Evolutionary conservation across 2,113 vertebrate species (phyloP).

Genomic region (Malurus elegans): DNA sequence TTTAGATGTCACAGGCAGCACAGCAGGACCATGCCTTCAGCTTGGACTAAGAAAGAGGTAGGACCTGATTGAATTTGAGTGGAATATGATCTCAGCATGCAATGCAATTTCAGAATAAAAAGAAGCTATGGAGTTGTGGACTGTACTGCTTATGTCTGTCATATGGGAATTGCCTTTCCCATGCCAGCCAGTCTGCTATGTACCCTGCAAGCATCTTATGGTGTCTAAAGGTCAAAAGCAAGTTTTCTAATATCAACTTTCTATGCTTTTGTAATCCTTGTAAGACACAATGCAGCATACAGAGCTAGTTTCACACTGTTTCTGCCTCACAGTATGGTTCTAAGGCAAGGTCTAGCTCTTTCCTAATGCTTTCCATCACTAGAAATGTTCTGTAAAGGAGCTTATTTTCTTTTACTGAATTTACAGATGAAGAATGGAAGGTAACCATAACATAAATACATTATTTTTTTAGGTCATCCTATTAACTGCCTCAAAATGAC

Average conservation of each 20-base stretch:
- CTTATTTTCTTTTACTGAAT: neutral
- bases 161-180: neutral
- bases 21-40: neutral
- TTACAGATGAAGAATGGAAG: neutral
- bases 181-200: neutral
- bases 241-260: neutral
- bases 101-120: neutral
- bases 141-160: neutral
- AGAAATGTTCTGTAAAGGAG: neutral
- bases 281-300: neutral
- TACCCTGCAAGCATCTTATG: neutral
- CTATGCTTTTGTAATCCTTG: neutral
- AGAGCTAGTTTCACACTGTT: neutral
- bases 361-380: neutral
- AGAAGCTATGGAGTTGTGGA: neutral
- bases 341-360: neutral
- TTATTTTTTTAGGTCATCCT: neutral
- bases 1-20: neutral
- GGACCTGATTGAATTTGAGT: neutral
- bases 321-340: neutral
- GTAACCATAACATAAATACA: neutral
- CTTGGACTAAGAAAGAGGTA: neutral
- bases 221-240: neutral
- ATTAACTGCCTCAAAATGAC: neutral
- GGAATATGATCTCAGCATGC: neutral